Evolutionary conservation across 2,113 vertebrate species (phyloP).

Genomic region (Tetrao urogallus): DNA sequence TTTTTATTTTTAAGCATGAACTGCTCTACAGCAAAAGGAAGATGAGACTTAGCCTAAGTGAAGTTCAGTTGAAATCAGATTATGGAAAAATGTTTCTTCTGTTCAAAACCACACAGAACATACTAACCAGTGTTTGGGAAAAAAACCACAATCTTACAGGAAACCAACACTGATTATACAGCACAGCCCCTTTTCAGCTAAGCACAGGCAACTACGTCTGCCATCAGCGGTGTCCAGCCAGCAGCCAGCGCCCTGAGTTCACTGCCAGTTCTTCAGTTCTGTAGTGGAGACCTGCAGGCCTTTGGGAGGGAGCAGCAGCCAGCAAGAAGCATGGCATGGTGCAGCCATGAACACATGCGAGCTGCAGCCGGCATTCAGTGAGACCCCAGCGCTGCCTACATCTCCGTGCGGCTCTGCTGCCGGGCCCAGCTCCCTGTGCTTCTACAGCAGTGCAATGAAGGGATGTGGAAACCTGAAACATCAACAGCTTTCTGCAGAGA

Average conservation of each 20-base stretch:
- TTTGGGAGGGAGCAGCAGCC: not conserved
- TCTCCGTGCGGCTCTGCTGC: no score
- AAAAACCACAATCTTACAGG: not conserved
- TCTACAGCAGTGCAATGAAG: no score
- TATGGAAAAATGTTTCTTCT: not conserved
- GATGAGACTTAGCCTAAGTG: not conserved
- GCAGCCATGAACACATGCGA: fast-evolving
- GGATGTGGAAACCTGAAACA: no score
- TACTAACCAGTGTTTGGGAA: not conserved
- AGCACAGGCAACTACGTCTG: not conserved
- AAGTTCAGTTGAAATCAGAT: not conserved
- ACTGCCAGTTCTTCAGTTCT: not conserved
- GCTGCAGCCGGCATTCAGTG: not conserved
- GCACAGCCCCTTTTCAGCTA: not conserved
- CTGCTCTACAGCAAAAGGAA: not conserved
- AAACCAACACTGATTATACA: not conserved
- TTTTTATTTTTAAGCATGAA: not conserved
- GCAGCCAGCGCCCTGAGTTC: not conserved
- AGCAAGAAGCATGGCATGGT: fast-evolving
- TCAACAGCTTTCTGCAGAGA: no score
- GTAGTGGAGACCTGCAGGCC: not conserved
- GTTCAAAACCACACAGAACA: not conserved
- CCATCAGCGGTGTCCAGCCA: not conserved
- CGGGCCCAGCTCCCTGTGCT: no score
- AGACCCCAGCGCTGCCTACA: no score